These are phyloP conservation scores for Rhodophaea formosa DNA, from an alignment of 2,888 invertebrate species.

Conservation along the genomic window DNA sequence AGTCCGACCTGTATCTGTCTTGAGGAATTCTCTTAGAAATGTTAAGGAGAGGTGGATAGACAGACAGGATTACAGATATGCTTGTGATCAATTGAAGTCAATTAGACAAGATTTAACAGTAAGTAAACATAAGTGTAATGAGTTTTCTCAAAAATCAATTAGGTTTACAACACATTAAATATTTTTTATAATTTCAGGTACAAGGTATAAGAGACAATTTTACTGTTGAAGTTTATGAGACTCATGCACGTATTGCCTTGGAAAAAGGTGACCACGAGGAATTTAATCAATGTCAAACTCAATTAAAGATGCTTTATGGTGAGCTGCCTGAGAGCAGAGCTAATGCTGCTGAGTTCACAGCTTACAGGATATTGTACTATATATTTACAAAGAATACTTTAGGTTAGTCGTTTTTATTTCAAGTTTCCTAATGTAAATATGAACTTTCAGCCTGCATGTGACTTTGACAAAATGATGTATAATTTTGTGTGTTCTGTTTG, in stretches of 20 bases:
- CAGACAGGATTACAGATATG: slow-evolving; percentile 96
- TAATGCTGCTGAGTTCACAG: slow-evolving; percentile 95
- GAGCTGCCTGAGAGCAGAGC: slow-evolving; percentile 85
- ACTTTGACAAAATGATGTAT: no score
- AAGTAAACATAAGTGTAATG: slow-evolving; percentile 46
- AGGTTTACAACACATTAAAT: no score
- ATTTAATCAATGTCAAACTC: slow-evolving; percentile 99
- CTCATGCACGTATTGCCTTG: slow-evolving; percentile 97
- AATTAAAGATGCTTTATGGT: slow-evolving; percentile 95
- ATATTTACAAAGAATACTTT: slow-evolving; percentile 98
- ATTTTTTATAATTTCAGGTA: slow-evolving; percentile 80
- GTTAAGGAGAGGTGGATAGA: slow-evolving; percentile 95
- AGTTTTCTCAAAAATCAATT: no score
- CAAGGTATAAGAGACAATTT: slow-evolving; percentile 97
- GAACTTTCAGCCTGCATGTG: no score
- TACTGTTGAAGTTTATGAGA: slow-evolving; percentile 99
- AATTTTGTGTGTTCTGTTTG: no score
- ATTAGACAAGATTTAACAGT: slow-evolving; percentile 99
- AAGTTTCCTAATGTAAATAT: no score
- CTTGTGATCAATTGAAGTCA: slow-evolving; percentile 99
- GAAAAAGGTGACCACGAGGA: slow-evolving; percentile 99
- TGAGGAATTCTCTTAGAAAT: slow-evolving; percentile 91
- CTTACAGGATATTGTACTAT: slow-evolving; percentile 98
- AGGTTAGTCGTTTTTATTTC: slow-evolving; percentile 82
- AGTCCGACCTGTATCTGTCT: slow-evolving; percentile 93